Evolutionary conservation across 2,113 vertebrate genomes (phyloP).

Genomic region (Phyllostomus discolor): DNA sequence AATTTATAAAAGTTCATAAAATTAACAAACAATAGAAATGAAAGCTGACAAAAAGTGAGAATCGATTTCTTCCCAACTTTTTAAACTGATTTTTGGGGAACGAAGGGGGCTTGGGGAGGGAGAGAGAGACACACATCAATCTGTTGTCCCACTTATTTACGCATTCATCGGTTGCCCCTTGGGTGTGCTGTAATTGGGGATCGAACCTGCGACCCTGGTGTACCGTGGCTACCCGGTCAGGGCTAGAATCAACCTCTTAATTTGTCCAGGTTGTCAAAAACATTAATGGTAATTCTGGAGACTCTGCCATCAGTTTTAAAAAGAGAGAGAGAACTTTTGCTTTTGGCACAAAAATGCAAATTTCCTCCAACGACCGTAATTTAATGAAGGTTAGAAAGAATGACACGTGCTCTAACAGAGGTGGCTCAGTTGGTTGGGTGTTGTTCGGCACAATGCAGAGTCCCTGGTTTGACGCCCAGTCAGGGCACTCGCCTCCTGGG

Average conservation of each 20-base stretch:
- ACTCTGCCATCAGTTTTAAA: neutral
- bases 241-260: neutral
- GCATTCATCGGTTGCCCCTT: too few relatives aligned
- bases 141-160: too few relatives aligned
- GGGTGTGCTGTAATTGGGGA: too few relatives aligned
- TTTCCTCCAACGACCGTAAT: neutral
- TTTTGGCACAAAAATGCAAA: neutral
- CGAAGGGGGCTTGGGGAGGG: too few relatives aligned
- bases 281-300: neutral
- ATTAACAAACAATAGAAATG: neutral
- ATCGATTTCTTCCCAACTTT: neutral
- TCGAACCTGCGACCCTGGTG: too few relatives aligned
- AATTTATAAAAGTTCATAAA: slow-evolving; percentile 17
- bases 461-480: too few relatives aligned
- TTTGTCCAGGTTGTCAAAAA: slow-evolving; percentile 16
- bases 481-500: too few relatives aligned
- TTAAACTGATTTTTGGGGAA: too few relatives aligned
- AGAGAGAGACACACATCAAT: too few relatives aligned
- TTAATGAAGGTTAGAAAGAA: neutral
- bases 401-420: neutral
- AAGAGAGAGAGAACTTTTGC: neutral
- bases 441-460: too few relatives aligned
- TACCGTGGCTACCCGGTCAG: too few relatives aligned
- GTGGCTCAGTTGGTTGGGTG: too few relatives aligned
- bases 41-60: slow-evolving; percentile 21